A percentile compares a stretch with the other conserved stretches of the same genome.
Evolutionary conservation across 2,797 vertebrate species (phyloP).

Genomic region (Tarsius wallacei): DNA sequence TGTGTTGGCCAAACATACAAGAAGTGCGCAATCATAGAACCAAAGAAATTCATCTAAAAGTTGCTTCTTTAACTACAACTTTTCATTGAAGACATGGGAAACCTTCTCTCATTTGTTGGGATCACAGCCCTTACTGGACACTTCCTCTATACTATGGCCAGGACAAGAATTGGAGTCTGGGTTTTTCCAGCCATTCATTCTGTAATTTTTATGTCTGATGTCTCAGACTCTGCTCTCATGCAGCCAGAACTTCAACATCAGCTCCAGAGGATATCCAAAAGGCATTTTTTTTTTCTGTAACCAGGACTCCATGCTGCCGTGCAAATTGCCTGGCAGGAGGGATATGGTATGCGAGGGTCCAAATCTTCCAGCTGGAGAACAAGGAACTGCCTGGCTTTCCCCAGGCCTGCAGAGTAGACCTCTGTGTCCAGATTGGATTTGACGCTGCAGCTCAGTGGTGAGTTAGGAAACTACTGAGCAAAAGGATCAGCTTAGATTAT

Average conservation of each 20-base stretch:
- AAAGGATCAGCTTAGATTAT: conserved; percentile 66
- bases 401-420: not conserved
- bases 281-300: conserved; percentile 73
- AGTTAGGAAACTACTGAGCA: conserved; percentile 47
- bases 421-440: conserved; percentile 25
- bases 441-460: not conserved
- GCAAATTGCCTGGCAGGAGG: conserved; percentile 80
- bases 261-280: conserved; percentile 68
- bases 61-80: conserved; percentile 20
- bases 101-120: conserved; percentile 8
- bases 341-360: conserved; percentile 12
- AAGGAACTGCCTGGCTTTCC: conserved; percentile 49
- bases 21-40: not conserved
- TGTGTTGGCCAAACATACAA: not conserved
- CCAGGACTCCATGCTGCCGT: conserved; percentile 75
- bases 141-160: not conserved
- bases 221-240: conserved; percentile 78
- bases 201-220: conserved; percentile 83
- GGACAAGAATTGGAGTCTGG: conserved; percentile 76
- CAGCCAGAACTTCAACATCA: conserved; percentile 69
- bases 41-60: not conserved
- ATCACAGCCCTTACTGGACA: conserved; percentile 63
- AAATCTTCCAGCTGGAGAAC: conserved; percentile 67
- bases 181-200: conserved; percentile 76
- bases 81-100: not conserved